Evolutionary conservation across 2,797 vertebrate species (phyloP), one percentile per base, ranked within the genome.

Genomic region (Bovichtus variegatus): DNA sequence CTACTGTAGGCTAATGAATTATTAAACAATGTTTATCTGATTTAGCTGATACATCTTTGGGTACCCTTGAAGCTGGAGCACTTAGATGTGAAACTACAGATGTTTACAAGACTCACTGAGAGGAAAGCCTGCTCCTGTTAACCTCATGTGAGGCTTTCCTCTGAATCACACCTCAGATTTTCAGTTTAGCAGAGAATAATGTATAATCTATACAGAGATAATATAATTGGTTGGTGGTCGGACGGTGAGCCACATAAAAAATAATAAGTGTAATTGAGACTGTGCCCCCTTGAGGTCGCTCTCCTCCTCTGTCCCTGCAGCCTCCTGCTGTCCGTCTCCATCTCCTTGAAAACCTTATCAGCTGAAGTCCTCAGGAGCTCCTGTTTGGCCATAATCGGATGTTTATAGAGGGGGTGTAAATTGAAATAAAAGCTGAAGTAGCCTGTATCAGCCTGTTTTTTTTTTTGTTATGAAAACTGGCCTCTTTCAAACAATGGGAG

Each of bases 221-320:
- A 31, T 10, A 6, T 50, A 51, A 9, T 6, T 47, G 25, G 29
- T 21, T 55, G 23, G 5, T 66, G 41, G 31, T 54, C 23, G 47
- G 25, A 40, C 60, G 51, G 55, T 65, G 21, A n/a, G 75, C 44
- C 46, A 70, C 50, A 53, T 53, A 18, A 12, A 2, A 55, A 34
- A 40, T 12, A 75, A 38, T 12, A 3, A 16, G 58, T 91, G 86
- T 80, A 90, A 78, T 78, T 54, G 15, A 49, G 49, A 16, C 3
- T 4, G 1, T 64, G 44, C 58, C 88, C 92, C 11, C 84, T 78
- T 63, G 93, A 80, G 84, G 86, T 78, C 90, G 87, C 91, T 83
- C 27, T 87, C 70, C 54, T 59, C 41, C 5, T 55, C 19, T 16
- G 11, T 38, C 40, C 58, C 54, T 46, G 49, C 68, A 64, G 16